Evolutionary conservation across 2,113 vertebrate genomes (phyloP), one percentile per base, ranked within the genome.

Genomic region (Cololabis saira): DNA sequence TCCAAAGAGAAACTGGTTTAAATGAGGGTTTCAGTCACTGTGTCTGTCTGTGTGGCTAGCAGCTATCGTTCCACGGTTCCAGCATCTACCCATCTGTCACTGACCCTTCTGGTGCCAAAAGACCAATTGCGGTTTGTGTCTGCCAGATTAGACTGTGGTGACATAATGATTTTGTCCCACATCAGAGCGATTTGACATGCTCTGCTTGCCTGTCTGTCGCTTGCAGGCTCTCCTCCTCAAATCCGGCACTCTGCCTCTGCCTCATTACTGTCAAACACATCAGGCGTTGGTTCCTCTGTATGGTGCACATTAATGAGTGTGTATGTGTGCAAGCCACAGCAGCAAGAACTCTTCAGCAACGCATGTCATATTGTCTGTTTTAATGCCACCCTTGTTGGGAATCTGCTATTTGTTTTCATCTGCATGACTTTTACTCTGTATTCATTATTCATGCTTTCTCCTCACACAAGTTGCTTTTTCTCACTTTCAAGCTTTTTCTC

Each of bases 161-260:
- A 89, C 88, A 88, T 83, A 64, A 87, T 85, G 88, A 84, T 85
- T 89, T 82, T 78, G 73, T 85, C 75, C 78, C 82, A 78, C 77
- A 80, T 88, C 78, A 81, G 69, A 73, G 22, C 77, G 81, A 90
- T 88, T 90, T 81, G 83, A 88, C 81, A 87, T 80, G 82, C 83
- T 89, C 77, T 19, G 85, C 71, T 85, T 81, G 71, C 57, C 76
- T 78, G 71, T 83, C 64, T 81, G 67, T 53, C 33, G 70, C 78
- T 83, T 18, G 53, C 67, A 76, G 74, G 74, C 89, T 83, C 68
- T 67, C 65, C 67, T 81, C 42, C 66, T 81, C 81, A 74, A 74
- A 75, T 69, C 78, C 62, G 15, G 43, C 63, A 78, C 76, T 75
- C 55, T 74, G 76, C 82, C 65, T 78, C 67, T 67, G 80, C 48